Percentiles rank a stretch among this genome's conserved stretches.
Evolutionary conservation across 2,113 vertebrate genomes (phyloP).

Genomic region (Neomonachus schauinslandi): DNA sequence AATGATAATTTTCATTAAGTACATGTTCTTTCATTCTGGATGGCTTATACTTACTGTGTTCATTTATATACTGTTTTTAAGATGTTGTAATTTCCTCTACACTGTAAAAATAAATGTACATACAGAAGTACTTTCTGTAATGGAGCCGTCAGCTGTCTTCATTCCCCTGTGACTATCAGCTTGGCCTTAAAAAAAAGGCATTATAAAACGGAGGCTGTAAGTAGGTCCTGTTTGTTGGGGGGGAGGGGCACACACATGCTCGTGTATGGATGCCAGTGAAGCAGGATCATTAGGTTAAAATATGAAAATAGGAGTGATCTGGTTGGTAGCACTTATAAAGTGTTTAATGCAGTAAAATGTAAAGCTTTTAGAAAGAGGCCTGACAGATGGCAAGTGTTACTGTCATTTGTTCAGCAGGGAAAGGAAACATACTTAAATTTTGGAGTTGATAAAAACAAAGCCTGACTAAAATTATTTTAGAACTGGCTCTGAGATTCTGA

Average conservation of each 20-base stretch:
- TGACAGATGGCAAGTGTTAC: conserved; percentile 70
- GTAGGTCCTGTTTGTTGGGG: conserved; percentile 50
- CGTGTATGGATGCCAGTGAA: conserved; percentile 67
- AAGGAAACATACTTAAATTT: conserved; percentile 52
- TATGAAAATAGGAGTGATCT: conserved; percentile 81
- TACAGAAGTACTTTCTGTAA: conserved; percentile 72
- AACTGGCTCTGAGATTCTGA: conserved; percentile 65
- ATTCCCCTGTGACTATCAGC: conserved; percentile 72
- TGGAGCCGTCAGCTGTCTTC: conserved; percentile 56
- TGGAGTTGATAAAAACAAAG: conserved; percentile 75
- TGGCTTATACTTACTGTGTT: not conserved
- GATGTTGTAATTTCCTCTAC: not conserved
- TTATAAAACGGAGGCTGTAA: conserved; percentile 79
- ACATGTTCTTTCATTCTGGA: not conserved
- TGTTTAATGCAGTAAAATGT: conserved; percentile 79
- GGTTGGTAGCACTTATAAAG: conserved; percentile 79
- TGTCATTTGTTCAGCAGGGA: conserved; percentile 75
- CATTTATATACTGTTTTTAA: not conserved
- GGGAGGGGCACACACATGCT: not conserved
- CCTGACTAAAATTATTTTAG: conserved; percentile 71
- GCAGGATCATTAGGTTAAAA: conserved; percentile 81
- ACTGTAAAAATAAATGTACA: not conserved
- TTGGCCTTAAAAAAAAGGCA: conserved; percentile 76
- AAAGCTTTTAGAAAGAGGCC: conserved; percentile 79
- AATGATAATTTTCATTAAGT: not conserved